These are phyloP conservation scores for Melanotaenia pygmaea DNA, from an alignment of 2,797 vertebrate genomes.

Conservation along the genomic window DNA sequence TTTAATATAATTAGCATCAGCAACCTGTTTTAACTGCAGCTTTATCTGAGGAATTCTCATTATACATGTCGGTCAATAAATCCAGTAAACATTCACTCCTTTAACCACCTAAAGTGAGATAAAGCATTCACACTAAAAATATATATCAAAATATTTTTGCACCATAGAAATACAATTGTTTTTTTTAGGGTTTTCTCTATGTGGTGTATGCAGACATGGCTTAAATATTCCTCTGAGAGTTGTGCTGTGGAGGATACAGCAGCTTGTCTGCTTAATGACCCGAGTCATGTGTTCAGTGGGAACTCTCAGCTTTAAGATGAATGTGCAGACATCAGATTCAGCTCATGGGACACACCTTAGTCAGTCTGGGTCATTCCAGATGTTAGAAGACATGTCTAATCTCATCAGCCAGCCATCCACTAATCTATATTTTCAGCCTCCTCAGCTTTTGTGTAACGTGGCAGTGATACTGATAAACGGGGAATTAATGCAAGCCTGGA, in stretches of 20 bases:
- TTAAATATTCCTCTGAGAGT: neutral
- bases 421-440: slow-evolving; percentile 37
- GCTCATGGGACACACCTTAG: slow-evolving; percentile 7
- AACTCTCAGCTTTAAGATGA: slow-evolving; percentile 3
- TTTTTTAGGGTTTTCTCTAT: neutral
- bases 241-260: neutral
- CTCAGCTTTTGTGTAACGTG: slow-evolving; percentile 4
- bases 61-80: neutral
- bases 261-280: neutral
- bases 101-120: no score
- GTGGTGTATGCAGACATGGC: neutral
- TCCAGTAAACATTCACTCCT: neutral
- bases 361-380: slow-evolving; percentile 55
- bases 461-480: neutral
- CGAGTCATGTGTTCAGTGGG: neutral
- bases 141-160: neutral
- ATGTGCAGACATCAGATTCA: slow-evolving; percentile 12
- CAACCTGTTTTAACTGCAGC: neutral
- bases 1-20: neutral
- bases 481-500: neutral
- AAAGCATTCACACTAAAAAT: no score
- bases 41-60: neutral
- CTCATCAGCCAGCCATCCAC: slow-evolving; percentile 46
- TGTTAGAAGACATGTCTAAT: slow-evolving; percentile 58
- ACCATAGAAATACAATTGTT: no score